Evolutionary conservation across 2,797 vertebrate genomes (phyloP).

Genomic region (Yasuhikotakia modesta): DNA sequence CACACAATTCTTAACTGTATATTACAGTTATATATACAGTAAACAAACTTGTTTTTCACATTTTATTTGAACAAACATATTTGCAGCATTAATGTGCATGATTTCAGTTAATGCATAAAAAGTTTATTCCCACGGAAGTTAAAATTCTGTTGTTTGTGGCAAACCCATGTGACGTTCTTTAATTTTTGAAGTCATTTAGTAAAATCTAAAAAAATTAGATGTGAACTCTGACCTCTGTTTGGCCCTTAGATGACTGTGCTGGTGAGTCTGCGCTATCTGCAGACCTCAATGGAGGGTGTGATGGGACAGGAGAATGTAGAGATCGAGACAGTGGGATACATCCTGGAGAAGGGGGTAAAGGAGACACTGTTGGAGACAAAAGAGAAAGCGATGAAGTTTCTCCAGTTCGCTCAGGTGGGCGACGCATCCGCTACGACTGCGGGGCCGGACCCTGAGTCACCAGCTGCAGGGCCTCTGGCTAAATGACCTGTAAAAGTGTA

Average conservation of each 20-base stretch:
- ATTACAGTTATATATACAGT: no score
- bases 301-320: constrained; percentile 75
- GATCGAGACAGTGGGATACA: constrained; percentile 81
- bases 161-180: not conserved
- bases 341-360: constrained; percentile 81
- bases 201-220: not conserved
- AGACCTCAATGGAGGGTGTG: constrained; percentile 82
- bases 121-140: no score
- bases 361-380: constrained; percentile 74
- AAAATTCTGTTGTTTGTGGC: not conserved
- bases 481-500: constrained; percentile 57
- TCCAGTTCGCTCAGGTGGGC: constrained; percentile 69
- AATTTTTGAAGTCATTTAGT: not conserved
- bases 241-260: constrained; percentile 74
- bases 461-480: constrained; percentile 43
- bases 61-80: no score
- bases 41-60: no score
- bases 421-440: constrained; percentile 44
- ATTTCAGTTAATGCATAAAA: not conserved
- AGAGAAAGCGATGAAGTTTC: constrained; percentile 59
- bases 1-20: no score
- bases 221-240: not conserved
- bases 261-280: constrained; percentile 81
- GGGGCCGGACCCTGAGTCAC: constrained; percentile 45
- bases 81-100: no score